These are phyloP conservation scores for Spheniscus humboldti DNA, from an alignment of 2,797 vertebrate genomes.

Conservation along the genomic window DNA sequence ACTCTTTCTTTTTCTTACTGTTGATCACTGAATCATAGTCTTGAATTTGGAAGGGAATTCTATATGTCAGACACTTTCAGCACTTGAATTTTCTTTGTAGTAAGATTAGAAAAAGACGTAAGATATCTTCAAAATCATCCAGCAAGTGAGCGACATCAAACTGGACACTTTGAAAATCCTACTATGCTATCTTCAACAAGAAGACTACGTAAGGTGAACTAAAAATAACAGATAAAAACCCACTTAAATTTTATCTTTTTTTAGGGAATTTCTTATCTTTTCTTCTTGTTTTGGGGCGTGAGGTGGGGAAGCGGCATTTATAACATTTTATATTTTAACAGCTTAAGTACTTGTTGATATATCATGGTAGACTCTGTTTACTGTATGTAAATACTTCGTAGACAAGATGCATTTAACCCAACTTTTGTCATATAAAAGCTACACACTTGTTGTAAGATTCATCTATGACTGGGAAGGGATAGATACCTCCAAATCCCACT, in stretches of 20 bases:
- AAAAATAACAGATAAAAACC: not conserved
- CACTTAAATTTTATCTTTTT: not conserved
- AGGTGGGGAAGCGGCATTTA: not conserved
- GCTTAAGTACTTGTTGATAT: not conserved
- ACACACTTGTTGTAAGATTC: not conserved
- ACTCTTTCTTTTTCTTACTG: not conserved
- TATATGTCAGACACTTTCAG: not conserved
- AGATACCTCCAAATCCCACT: not conserved
- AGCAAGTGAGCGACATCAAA: not conserved
- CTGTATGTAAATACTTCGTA: not conserved
- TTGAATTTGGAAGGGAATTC: not conserved
- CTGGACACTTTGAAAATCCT: not conserved
- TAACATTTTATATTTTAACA: not conserved
- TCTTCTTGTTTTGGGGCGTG: accelerated
- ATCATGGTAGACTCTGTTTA: not conserved
- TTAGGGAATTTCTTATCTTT: not conserved
- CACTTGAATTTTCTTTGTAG: not conserved
- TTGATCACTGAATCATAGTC: not conserved
- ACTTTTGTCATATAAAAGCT: not conserved
- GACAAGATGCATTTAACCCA: not conserved
- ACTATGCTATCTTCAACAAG: not conserved
- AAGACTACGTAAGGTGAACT: not conserved
- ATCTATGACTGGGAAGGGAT: not conserved
- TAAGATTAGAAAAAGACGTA: not conserved
- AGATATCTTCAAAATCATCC: not conserved